phyloP scores from a whole-genome alignment of 2,888 invertebrate genomes.

The Sabellastarte sp. region DNA sequence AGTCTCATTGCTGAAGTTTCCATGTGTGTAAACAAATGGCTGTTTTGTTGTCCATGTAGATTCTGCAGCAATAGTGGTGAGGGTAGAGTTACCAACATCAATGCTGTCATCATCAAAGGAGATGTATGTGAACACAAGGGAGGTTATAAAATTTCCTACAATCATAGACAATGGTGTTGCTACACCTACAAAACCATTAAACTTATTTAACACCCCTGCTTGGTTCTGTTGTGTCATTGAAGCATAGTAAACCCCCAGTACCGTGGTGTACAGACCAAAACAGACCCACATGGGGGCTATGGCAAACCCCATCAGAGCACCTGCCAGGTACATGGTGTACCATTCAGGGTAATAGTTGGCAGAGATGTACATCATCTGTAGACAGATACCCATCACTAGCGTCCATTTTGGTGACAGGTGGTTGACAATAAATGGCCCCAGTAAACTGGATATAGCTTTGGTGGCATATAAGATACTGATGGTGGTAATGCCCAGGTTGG shows the following conservation, averaged over 20 bases:
- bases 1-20: neutral
- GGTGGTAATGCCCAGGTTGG: neutral
- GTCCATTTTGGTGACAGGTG: neutral
- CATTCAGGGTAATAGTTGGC: neutral
- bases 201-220: neutral
- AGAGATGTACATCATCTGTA: neutral
- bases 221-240: neutral
- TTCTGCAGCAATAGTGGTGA: neutral
- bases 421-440: neutral
- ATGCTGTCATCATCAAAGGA: neutral
- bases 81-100: too few species aligned
- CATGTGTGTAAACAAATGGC: neutral
- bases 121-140: neutral
- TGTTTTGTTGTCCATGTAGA: neutral
- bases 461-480: neutral
- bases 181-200: neutral
- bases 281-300: slow-evolving; percentile 1
- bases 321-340: neutral
- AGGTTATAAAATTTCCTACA: neutral
- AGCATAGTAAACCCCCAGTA: neutral
- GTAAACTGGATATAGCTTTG: neutral
- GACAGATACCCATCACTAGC: neutral
- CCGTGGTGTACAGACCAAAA: neutral
- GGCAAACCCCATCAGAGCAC: neutral
- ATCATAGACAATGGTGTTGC: neutral